Conservation (phyloP, 2,113 vertebrate genomes). For the Tinamus guttatus region DNA sequence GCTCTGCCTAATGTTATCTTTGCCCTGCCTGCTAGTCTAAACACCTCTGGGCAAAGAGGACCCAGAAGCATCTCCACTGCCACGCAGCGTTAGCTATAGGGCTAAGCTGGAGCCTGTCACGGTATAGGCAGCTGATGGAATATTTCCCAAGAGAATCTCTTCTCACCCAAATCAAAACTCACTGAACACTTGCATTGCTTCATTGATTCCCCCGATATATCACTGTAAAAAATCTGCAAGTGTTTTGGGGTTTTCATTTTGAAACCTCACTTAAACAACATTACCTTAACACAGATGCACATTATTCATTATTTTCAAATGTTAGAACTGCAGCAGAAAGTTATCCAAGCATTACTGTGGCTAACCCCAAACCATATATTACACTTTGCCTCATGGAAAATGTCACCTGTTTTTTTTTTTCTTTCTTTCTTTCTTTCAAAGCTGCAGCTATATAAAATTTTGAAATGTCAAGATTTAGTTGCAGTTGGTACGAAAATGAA, state of each 20-base stretch:
- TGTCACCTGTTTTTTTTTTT: background rate
- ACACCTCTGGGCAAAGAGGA: background rate
- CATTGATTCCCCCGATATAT: background rate
- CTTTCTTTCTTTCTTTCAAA: background rate
- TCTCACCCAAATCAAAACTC: background rate
- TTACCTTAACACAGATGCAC: background rate
- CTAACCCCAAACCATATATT: background rate
- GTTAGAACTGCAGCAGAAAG: background rate
- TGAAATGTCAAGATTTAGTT: background rate
- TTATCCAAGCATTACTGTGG: background rate
- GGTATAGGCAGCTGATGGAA: background rate
- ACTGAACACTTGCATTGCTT: background rate
- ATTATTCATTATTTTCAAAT: background rate
- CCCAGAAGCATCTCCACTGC: background rate
- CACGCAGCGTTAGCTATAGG: background rate
- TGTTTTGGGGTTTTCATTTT: background rate
- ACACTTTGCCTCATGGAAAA: background rate
- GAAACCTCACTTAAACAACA: background rate
- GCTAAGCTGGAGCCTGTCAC: background rate
- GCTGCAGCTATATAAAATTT: background rate
- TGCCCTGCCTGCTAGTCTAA: background rate
- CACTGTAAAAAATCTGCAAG: background rate
- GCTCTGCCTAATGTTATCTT: no score
- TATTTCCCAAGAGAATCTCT: background rate
- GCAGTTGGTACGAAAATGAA: background rate